Percentiles rank a stretch among this genome's conserved stretches.
phyloP scores from a whole-genome alignment of 2,888 invertebrate species.

The Conchocele bisecta region DNA sequence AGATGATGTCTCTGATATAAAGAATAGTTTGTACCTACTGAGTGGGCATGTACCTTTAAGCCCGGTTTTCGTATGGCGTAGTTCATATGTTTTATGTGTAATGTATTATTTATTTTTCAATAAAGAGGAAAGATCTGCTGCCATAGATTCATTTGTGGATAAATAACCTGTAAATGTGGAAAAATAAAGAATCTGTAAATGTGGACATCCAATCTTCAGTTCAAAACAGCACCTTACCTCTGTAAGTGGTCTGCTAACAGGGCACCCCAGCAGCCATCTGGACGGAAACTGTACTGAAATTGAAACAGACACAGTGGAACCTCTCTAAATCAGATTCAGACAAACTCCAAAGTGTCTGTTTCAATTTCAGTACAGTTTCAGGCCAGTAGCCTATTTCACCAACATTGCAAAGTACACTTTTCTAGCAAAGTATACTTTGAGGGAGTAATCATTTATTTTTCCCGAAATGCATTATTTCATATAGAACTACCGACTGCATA shows the following conservation, averaged over 20 bases:
- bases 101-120: neutral
- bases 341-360: neutral
- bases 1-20: too few species aligned
- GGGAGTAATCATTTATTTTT: too few species aligned
- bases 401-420: too few species aligned
- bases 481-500: too few species aligned
- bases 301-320: slow-evolving; percentile 5
- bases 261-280: slow-evolving; percentile 78
- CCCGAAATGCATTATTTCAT: too few species aligned
- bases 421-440: too few species aligned
- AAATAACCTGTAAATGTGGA: neutral
- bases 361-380: too few species aligned
- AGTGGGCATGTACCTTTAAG: too few species aligned
- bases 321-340: neutral
- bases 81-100: neutral
- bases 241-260: slow-evolving; percentile 75
- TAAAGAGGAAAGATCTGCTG: neutral
- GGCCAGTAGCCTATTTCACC: too few species aligned
- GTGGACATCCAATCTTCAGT: neutral
- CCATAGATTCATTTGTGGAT: too few species aligned
- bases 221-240: slow-evolving; percentile 61
- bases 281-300: slow-evolving; percentile 72
- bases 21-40: too few species aligned
- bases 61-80: neutral
- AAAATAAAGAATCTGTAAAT: neutral